Evolutionary conservation across 2,888 invertebrate species (phyloP).

Genomic region (Acanthosepion lycidas): DNA sequence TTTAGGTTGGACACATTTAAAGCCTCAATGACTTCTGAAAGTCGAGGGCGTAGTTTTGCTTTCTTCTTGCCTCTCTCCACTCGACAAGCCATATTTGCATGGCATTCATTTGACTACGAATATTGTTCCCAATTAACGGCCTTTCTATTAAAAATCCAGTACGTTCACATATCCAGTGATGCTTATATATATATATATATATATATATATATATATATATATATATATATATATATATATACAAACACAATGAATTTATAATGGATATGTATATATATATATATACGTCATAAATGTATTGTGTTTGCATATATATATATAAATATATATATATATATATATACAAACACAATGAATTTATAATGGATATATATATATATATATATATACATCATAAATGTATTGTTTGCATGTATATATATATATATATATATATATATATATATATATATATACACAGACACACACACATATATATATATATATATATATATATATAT

Average conservation of each 20-base stretch:
- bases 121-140: not conserved
- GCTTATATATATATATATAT: not conserved
- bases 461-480: no score
- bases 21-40: not conserved
- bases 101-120: not conserved
- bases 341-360: no score
- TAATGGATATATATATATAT: no score
- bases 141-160: not conserved
- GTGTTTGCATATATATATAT: not conserved
- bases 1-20: not conserved
- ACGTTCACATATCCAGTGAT: not conserved
- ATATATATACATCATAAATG: no score
- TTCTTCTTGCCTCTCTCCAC: not conserved
- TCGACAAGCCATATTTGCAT: slow-evolving; percentile 16
- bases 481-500: not conserved
- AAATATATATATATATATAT: not conserved
- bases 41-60: not conserved
- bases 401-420: no score
- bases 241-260: not conserved
- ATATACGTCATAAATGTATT: no score
- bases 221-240: not conserved
- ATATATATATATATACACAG: not conserved
- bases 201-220: not conserved
- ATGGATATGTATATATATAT: not conserved
- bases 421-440: slow-evolving; percentile 8